A percentile compares a stretch with the other conserved stretches of the same genome.
Evolutionary conservation across 53 echinoderm and acorn worm genomes (phyloP).

Genomic region (Glandiceps talaboti): DNA sequence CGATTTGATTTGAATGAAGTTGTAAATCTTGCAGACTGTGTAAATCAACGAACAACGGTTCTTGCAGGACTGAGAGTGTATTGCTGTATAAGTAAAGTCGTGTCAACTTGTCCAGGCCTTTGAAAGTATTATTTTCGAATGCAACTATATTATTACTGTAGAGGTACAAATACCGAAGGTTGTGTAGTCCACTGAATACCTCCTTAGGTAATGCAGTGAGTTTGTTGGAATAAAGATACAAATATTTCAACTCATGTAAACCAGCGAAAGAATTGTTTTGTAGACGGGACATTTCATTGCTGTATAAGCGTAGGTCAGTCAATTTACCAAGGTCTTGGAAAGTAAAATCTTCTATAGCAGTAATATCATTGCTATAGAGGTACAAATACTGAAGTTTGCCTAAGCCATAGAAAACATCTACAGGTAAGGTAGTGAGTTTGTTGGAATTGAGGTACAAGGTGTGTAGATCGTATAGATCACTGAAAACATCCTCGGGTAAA

Average conservation of each 20-base stretch:
- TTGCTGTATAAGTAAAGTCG: background rate
- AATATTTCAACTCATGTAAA: background rate
- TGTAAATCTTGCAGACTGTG: background rate
- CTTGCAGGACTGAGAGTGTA: background rate
- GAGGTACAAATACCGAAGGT: background rate
- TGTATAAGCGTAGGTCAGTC: background rate
- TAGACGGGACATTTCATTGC: no score
- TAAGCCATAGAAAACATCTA: background rate
- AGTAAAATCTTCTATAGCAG: background rate
- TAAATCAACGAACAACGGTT: background rate
- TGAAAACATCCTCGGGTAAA: background rate
- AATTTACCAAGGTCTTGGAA: background rate
- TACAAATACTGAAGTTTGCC: background rate
- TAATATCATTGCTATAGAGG: background rate
- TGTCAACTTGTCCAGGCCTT: background rate
- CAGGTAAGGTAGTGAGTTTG: background rate
- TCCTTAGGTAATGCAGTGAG: background rate
- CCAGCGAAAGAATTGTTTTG: no score
- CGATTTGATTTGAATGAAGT: background rate
- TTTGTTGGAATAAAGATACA: background rate
- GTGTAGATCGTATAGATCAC: background rate
- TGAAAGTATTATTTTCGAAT: background rate
- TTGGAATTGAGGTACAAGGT: background rate
- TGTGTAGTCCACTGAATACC: background rate
- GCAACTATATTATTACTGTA: background rate